A percentile compares a stretch with the other conserved stretches of the same genome.
phyloP scores from a whole-genome alignment of 2,888 invertebrate genomes.

The Atrina japonica region DNA sequence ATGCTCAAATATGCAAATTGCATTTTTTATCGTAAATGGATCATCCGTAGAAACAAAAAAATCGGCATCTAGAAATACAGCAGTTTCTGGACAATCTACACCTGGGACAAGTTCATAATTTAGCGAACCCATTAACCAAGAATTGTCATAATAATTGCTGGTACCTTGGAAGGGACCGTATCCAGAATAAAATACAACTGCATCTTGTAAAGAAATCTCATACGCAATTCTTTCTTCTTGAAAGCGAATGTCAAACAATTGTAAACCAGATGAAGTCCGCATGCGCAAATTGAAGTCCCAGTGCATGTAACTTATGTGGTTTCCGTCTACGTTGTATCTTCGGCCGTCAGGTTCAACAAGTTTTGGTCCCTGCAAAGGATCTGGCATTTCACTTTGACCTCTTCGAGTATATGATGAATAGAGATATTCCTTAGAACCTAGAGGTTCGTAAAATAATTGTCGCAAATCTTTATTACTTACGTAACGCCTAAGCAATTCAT shows the following conservation, averaged over 20 bases:
- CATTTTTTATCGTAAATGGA: slow-evolving; percentile 55
- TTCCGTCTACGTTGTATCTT: slow-evolving; percentile 68
- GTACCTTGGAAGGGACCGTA: slow-evolving; percentile 64
- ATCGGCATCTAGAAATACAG: slow-evolving; percentile 66
- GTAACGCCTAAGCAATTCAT: slow-evolving; percentile 61
- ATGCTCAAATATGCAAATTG: slow-evolving; percentile 75
- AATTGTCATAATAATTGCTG: slow-evolving; percentile 63
- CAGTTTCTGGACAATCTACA: slow-evolving; percentile 75
- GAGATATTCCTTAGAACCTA: slow-evolving; percentile 46
- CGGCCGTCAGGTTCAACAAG: slow-evolving; percentile 70
- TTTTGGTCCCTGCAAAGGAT: slow-evolving; percentile 65
- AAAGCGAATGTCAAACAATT: slow-evolving; percentile 71
- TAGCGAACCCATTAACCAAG: slow-evolving; percentile 68
- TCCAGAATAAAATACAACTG: slow-evolving; percentile 70
- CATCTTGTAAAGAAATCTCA: slow-evolving; percentile 74
- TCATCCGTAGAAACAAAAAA: slow-evolving; percentile 59
- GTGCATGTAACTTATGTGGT: slow-evolving; percentile 71
- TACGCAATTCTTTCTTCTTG: slow-evolving; percentile 71
- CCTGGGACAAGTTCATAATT: slow-evolving; percentile 72
- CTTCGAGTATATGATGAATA: slow-evolving; percentile 66
- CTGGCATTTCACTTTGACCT: slow-evolving; percentile 55
- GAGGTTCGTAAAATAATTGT: slow-evolving; percentile 42
- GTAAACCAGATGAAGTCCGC: slow-evolving; percentile 67
- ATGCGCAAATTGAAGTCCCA: slow-evolving; percentile 75
- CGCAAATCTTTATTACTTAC: slow-evolving; percentile 15